These are phyloP conservation scores for Acrocephalus arundinaceus DNA, from an alignment of 2,113 vertebrate genomes.

Conservation along the genomic window DNA sequence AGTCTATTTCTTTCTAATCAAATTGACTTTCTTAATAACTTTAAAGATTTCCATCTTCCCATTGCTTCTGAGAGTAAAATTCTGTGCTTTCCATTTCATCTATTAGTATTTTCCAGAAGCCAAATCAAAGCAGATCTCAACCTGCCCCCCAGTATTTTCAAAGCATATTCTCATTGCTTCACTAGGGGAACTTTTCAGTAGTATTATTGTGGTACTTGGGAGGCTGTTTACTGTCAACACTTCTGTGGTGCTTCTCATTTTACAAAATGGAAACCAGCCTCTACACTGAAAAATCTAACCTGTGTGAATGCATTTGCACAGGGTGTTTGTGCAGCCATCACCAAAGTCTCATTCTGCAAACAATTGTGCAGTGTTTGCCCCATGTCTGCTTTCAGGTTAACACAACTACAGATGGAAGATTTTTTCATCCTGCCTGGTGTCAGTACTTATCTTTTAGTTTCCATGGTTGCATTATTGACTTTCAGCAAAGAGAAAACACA, in stretches of 20 bases:
- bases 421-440: slow-evolving; percentile 7
- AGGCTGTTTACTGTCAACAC: background rate
- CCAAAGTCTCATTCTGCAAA: background rate
- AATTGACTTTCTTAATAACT: background rate
- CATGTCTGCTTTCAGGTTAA: slow-evolving; percentile 19
- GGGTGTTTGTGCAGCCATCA: background rate
- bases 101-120: background rate
- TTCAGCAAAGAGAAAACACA: slow-evolving; percentile 21
- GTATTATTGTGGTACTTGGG: background rate
- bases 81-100: background rate
- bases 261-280: background rate
- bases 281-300: background rate
- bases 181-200: background rate
- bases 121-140: background rate
- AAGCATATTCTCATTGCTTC: background rate
- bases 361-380: background rate
- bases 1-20: background rate
- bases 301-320: background rate
- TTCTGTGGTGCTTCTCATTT: background rate
- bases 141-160: background rate
- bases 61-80: background rate
- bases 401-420: background rate
- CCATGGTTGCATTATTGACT: slow-evolving; percentile 57
- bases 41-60: background rate
- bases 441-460: slow-evolving; percentile 27